Percentiles rank a stretch among this genome's conserved stretches.
phyloP scores from a whole-genome alignment of 2,113 vertebrate genomes.

The Erinaceus europaeus region DNA sequence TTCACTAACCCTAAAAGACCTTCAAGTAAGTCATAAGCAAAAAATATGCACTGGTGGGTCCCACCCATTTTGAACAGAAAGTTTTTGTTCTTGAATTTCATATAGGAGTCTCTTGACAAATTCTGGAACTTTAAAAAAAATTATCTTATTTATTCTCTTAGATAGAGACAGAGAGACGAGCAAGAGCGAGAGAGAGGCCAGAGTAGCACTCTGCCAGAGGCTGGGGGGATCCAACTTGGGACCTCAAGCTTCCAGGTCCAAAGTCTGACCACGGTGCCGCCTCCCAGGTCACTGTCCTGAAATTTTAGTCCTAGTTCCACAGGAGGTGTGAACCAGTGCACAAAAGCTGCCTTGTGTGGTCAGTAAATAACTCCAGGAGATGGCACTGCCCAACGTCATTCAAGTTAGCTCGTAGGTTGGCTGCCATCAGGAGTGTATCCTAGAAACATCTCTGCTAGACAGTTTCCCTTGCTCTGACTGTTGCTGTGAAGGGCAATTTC shows the following conservation, averaged over 20 bases:
- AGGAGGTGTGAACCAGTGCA: not conserved
- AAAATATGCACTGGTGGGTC: not conserved
- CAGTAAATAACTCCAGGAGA: not conserved
- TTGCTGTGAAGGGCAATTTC: not conserved
- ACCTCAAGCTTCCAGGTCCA: too few species aligned
- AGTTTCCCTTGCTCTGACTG: not conserved
- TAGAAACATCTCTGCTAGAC: not conserved
- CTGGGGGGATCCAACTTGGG: too few species aligned
- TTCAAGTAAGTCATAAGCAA: not conserved
- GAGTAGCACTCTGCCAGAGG: too few species aligned
- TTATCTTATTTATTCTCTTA: too few species aligned
- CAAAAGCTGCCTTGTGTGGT: not conserved
- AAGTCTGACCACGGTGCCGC: too few species aligned
- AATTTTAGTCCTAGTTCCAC: not conserved
- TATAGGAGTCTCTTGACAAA: not conserved
- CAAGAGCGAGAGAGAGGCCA: too few species aligned
- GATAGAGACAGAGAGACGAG: too few species aligned
- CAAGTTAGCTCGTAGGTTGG: accelerated
- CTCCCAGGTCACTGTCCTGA: too few species aligned
- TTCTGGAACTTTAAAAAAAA: not conserved
- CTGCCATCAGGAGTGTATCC: not conserved
- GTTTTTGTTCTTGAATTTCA: not conserved
- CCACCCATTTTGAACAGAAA: not conserved
- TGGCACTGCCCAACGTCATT: accelerated
- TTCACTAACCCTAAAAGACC: not conserved